These are phyloP conservation scores for Apodemus agrarius DNA, from an alignment of 2,797 vertebrate genomes.

Conservation along the genomic window DNA sequence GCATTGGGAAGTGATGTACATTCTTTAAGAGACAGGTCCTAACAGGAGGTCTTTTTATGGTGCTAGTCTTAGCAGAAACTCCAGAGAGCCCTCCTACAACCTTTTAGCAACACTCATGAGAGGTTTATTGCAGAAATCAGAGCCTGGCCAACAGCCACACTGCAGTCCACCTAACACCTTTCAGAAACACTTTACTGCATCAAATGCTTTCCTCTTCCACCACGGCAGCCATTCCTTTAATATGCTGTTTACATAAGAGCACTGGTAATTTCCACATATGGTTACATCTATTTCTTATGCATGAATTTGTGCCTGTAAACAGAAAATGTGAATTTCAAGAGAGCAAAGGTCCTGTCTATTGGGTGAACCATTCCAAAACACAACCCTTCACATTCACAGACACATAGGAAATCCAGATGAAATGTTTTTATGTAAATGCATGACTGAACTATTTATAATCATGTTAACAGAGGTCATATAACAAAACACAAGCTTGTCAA, in stretches of 20 bases:
- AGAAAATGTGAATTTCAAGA: conserved; percentile 23
- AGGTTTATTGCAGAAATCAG: background rate
- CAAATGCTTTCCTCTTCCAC: background rate
- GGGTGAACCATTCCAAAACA: background rate
- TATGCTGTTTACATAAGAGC: background rate
- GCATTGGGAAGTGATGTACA: background rate
- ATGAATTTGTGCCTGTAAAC: background rate
- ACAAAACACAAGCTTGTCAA: background rate
- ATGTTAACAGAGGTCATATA: background rate
- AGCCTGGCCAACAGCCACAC: background rate
- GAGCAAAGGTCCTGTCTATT: background rate
- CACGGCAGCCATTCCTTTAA: background rate
- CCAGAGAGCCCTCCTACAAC: too few species aligned
- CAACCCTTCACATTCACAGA: background rate
- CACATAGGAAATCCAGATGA: background rate
- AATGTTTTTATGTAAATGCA: background rate
- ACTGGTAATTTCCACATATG: conserved; percentile 8
- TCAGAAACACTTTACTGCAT: background rate
- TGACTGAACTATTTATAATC: conserved; percentile 25
- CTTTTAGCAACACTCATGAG: background rate
- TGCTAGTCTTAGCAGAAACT: background rate
- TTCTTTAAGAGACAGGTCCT: background rate
- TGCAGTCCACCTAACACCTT: background rate
- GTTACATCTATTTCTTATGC: background rate
- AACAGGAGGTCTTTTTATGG: background rate